Percentiles rank a stretch among this genome's conserved stretches.
phyloP scores from a whole-genome alignment of 1,140 invertebrate species.

The Nasonia vitripennis region DNA sequence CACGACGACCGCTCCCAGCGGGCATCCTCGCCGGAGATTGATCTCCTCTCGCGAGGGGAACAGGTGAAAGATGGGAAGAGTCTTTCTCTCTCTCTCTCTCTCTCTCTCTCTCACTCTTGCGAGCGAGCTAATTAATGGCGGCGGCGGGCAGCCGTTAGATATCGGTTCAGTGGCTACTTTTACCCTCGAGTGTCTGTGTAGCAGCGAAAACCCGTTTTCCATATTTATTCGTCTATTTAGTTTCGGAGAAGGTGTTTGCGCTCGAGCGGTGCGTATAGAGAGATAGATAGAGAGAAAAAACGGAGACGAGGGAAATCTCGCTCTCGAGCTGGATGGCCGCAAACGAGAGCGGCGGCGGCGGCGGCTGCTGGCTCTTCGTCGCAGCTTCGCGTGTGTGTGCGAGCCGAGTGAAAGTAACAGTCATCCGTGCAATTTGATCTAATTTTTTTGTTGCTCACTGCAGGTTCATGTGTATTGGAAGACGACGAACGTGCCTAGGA shows the following conservation, averaged over 20 bases:
- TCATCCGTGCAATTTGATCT: conserved; percentile 54
- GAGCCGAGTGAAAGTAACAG: conserved; percentile 63
- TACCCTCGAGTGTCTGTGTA: background rate
- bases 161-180: background rate
- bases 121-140: conserved; percentile 36
- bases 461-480: background rate
- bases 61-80: conserved; percentile 43
- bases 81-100: background rate
- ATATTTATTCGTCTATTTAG: conserved; percentile 15
- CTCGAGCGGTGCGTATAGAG: conserved; percentile 20
- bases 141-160: background rate
- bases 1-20: conserved; percentile 38
- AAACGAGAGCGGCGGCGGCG: conserved; percentile 50
- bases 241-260: conserved; percentile 16
- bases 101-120: background rate
- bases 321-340: conserved; percentile 23
- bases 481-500: background rate
- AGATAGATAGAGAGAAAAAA: conserved; percentile 21
- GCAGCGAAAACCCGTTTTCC: conserved; percentile 12
- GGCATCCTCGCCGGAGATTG: conserved; percentile 22
- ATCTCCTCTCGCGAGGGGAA: background rate
- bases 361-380: conserved; percentile 31
- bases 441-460: conserved; percentile 38
- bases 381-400: background rate
- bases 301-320: conserved; percentile 25